These are phyloP conservation scores for Phymorhynchus buccinoides DNA, from an alignment of 1,140 invertebrate genomes.

Conservation along the genomic window DNA sequence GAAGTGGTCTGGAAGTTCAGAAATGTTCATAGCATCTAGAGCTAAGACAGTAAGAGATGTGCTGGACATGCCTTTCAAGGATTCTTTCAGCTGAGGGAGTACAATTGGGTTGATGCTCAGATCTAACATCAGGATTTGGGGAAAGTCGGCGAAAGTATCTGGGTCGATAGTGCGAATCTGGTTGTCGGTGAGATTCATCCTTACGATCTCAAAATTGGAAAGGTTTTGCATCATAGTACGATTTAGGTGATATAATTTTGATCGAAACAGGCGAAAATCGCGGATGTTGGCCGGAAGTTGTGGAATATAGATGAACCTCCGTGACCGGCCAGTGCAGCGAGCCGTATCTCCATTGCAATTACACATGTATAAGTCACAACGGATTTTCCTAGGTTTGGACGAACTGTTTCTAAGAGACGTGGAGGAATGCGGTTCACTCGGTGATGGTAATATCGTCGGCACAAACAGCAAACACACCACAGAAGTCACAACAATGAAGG, in stretches of 20 bases:
- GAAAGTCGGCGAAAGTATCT: conserved; percentile 26
- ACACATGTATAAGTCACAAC: conserved; percentile 14
- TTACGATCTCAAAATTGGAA: conserved; percentile 19
- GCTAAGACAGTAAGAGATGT: background rate
- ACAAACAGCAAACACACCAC: background rate
- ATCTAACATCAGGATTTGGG: background rate
- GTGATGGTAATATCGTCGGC: background rate
- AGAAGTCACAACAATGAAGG: background rate
- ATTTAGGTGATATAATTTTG: background rate
- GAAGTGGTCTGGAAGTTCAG: conserved; percentile 13
- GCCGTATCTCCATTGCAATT: conserved; percentile 13
- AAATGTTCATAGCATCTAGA: background rate
- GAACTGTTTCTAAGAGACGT: background rate
- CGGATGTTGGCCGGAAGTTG: conserved; percentile 21
- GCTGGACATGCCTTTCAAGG: background rate
- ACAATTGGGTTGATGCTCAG: conserved; percentile 14
- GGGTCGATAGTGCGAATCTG: background rate
- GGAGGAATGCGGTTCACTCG: background rate
- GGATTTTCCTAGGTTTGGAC: background rate
- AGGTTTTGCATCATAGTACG: conserved; percentile 24
- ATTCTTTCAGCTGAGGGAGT: background rate
- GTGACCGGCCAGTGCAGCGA: conserved; percentile 6
- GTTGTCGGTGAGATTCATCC: conserved; percentile 20
- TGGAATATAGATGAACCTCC: background rate
- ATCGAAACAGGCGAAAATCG: conserved; percentile 4